phyloP scores from a whole-genome alignment of 2,888 invertebrate species.

The Sminthurinus aureus region DNA sequence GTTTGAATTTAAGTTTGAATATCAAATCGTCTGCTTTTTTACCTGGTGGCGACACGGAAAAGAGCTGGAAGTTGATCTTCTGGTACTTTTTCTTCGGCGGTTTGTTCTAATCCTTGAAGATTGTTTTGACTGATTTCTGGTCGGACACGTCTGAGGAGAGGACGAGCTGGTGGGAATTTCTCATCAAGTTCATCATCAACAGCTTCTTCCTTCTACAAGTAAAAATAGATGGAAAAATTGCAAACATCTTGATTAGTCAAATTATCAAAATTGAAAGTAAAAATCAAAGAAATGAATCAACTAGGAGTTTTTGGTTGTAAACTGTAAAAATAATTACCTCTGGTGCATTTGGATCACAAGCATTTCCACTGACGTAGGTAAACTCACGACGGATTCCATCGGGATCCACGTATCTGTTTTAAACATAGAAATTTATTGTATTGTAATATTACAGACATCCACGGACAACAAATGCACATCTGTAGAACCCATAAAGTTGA shows the following conservation, averaged over 20 bases:
- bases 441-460: too few species aligned
- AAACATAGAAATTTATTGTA: neutral
- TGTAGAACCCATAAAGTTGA: too few species aligned
- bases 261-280: too few species aligned
- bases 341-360: conserved; percentile 84
- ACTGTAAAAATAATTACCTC: conserved; percentile 61
- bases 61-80: conserved; percentile 57
- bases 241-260: too few species aligned
- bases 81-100: conserved; percentile 57
- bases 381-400: conserved; percentile 86
- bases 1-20: neutral
- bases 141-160: conserved; percentile 47
- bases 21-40: neutral
- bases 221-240: too few species aligned
- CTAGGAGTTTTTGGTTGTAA: too few species aligned
- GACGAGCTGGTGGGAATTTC: conserved; percentile 63
- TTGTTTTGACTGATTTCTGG: conserved; percentile 54
- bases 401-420: conserved; percentile 74
- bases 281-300: too few species aligned
- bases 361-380: conserved; percentile 81
- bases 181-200: conserved; percentile 67
- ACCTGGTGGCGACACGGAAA: conserved; percentile 54
- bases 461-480: too few species aligned
- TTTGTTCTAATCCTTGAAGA: conserved; percentile 59
- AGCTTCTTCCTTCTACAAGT: conserved; percentile 67